phyloP scores from a whole-genome alignment of 2,797 vertebrate genomes.

The Fistularia commersonii region DNA sequence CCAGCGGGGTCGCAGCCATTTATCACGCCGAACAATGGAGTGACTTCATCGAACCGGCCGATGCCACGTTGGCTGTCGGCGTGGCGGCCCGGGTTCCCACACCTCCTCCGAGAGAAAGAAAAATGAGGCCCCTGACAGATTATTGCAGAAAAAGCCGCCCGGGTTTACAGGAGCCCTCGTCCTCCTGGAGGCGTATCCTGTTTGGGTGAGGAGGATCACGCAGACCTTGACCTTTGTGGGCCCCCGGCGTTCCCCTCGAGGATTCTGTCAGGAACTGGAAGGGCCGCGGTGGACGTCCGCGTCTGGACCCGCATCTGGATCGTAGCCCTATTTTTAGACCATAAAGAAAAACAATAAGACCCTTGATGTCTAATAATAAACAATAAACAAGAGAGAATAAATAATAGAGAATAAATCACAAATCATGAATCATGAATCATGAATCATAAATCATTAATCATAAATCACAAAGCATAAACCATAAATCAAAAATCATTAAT shows the following conservation, averaged over 20 bases:
- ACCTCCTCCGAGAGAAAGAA: conserved; percentile 52
- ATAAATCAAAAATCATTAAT: no score
- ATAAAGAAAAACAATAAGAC: no score
- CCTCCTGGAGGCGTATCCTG: conserved; percentile 70
- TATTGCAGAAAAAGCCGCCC: conserved; percentile 46
- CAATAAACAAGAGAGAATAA: no score
- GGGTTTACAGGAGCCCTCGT: conserved; percentile 56
- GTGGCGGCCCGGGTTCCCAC: conserved; percentile 73
- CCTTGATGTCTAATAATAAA: no score
- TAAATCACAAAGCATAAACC: no score
- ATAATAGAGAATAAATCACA: no score
- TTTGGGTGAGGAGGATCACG: conserved; percentile 50
- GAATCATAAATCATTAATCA: no score
- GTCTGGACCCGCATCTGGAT: neutral
- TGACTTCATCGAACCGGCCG: conserved; percentile 53
- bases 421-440: no score
- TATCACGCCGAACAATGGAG: conserved; percentile 72
- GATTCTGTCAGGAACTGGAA: conserved; percentile 53
- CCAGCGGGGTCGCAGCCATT: conserved; percentile 54
- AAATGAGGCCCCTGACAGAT: conserved; percentile 62
- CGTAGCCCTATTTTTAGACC: no score
- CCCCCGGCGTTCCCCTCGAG: conserved; percentile 51
- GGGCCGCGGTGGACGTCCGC: conserved; percentile 26
- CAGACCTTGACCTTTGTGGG: conserved; percentile 59
- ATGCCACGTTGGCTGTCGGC: conserved; percentile 59